Conservation (phyloP, 2,113 vertebrate genomes). For the Colossoma macropomum region DNA sequence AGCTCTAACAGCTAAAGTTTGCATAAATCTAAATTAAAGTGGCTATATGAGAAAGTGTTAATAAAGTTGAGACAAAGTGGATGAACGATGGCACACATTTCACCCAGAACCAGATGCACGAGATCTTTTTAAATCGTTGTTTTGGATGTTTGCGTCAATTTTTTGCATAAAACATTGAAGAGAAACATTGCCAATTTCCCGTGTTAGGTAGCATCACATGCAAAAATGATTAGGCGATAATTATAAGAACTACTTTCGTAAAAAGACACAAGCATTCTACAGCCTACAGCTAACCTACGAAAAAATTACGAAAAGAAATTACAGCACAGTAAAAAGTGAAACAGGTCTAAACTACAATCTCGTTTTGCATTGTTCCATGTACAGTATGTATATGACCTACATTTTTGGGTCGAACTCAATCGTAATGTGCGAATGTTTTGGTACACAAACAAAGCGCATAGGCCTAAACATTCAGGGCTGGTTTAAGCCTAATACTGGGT, state of each 20-base stretch:
- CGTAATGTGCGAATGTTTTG: background rate
- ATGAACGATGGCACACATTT: background rate
- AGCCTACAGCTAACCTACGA: background rate
- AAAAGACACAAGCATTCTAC: background rate
- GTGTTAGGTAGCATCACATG: slow-evolving; percentile 2
- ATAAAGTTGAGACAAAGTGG: background rate
- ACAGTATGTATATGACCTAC: too few relatives aligned
- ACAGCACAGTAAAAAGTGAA: background rate
- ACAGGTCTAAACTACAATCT: too few relatives aligned
- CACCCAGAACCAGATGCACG: background rate
- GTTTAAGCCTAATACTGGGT: too few relatives aligned
- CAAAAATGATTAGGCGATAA: background rate
- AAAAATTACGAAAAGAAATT: background rate
- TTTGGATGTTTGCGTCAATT: background rate
- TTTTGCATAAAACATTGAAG: background rate
- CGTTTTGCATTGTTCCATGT: too few relatives aligned
- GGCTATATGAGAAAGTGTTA: background rate
- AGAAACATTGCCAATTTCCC: background rate
- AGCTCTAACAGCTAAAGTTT: background rate
- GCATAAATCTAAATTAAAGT: background rate
- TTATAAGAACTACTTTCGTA: background rate
- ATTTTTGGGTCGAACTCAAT: too few relatives aligned
- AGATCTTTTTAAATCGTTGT: background rate
- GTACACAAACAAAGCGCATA: too few relatives aligned
- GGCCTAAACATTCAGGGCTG: too few relatives aligned